A percentile compares a stretch with the other conserved stretches of the same genome.
phyloP scores from a whole-genome alignment of 1,140 invertebrate genomes.

The Caenorhabditis brenneri region DNA sequence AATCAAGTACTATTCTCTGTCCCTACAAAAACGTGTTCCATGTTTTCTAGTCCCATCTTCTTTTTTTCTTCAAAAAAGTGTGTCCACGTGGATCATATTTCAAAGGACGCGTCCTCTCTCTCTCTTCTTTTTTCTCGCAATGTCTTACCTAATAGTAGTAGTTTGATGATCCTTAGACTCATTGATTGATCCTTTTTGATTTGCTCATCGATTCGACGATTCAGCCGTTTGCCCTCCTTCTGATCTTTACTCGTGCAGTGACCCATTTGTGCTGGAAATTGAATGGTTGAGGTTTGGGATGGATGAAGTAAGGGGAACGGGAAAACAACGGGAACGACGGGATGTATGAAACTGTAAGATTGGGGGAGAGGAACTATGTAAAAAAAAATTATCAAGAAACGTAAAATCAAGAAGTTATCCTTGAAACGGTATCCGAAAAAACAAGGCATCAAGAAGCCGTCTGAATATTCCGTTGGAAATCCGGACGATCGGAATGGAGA shows the following conservation, averaged over 20 bases:
- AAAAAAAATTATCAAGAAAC: not conserved
- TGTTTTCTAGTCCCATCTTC: not conserved
- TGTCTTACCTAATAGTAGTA: conserved; percentile 65
- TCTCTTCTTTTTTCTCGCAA: not conserved
- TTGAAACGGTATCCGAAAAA: too few species aligned
- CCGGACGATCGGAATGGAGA: too few species aligned
- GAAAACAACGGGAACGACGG: not conserved
- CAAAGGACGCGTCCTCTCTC: not conserved
- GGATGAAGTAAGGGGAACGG: not conserved
- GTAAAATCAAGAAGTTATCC: too few species aligned
- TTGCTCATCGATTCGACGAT: conserved; percentile 69
- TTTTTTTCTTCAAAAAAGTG: not conserved
- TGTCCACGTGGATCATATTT: conserved; percentile 15
- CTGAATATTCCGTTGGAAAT: not conserved
- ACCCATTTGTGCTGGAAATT: conserved; percentile 60
- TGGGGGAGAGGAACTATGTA: not conserved
- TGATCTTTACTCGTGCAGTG: conserved; percentile 70
- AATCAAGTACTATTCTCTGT: not conserved
- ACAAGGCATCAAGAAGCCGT: too few species aligned
- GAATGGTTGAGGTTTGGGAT: not conserved
- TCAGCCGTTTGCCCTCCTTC: conserved; percentile 69
- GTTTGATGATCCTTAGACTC: conserved; percentile 68
- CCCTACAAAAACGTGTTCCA: not conserved
- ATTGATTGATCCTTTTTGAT: conserved; percentile 70
- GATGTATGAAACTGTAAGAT: not conserved